These are phyloP conservation scores for Lota lota DNA, from an alignment of 2,113 vertebrate genomes.

Conservation along the genomic window DNA sequence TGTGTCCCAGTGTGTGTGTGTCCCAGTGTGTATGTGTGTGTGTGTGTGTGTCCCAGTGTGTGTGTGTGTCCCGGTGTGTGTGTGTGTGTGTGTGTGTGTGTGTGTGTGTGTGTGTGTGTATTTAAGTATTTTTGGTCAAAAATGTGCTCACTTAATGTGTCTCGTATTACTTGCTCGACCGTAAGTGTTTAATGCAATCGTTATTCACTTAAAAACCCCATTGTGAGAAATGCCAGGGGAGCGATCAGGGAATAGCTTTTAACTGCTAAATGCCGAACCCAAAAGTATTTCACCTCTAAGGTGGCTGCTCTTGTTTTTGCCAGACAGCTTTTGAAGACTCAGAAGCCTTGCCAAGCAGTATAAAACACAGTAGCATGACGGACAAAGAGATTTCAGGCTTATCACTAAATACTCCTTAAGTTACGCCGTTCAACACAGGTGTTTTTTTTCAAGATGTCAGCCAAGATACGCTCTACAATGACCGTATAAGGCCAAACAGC, in stretches of 20 bases:
- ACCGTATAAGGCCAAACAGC: constrained; percentile 40
- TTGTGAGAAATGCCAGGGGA: constrained; percentile 20
- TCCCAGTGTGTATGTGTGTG: not conserved
- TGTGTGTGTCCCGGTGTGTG: not conserved
- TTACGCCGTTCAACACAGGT: constrained; percentile 17
- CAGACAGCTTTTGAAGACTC: constrained; percentile 10
- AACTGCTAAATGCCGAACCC: not conserved
- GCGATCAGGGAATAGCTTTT: constrained; percentile 35
- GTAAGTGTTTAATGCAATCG: constrained; percentile 8
- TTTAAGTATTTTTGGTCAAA: not conserved
- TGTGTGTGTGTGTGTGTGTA: not conserved
- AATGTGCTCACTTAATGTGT: constrained; percentile 28
- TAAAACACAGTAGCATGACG: constrained; percentile 43
- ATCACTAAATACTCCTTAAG: constrained; percentile 36
- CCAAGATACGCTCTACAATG: constrained; percentile 13
- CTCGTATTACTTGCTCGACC: constrained; percentile 38
- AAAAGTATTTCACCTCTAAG: constrained; percentile 20
- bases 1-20: too few relatives aligned
- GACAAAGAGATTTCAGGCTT: constrained; percentile 53
- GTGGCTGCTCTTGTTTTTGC: too few relatives aligned
- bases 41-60: not conserved
- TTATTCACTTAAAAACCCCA: constrained; percentile 18
- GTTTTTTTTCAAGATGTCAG: constrained; percentile 18
- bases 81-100: not conserved
- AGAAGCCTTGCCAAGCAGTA: constrained; percentile 39